Base-by-base conservation (phyloP, 2,888 invertebrate genomes). In the Antitype chi region DNA sequence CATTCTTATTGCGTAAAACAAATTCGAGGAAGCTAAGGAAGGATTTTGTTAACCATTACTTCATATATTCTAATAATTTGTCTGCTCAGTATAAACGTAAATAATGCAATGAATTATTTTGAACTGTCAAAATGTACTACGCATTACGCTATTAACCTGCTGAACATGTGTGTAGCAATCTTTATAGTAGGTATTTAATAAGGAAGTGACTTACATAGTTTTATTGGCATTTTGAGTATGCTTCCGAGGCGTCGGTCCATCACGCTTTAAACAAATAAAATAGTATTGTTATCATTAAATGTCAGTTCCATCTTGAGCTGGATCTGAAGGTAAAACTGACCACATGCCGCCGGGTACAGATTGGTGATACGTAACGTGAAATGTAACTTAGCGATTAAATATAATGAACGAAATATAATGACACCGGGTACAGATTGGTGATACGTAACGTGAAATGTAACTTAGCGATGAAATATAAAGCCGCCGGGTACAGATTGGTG, bases 201-300 rank as follows among this genome's bases (percentile, higher is more conserved):
- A 43, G 5, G 2, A 43, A 57, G 9, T 43, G 0, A 94, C 94
- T 94, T 82, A 95, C 95, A 95, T 53, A 86, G 90, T 78, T 75
- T 88, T 52, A 91, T 91, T 0, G 95, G 94, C n/a, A 93, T 71
- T 78, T 89, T 93, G 15, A 95, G 17, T 20, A 95, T 82, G 69
- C 93, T 94, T 5, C 91, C 84, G 2, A 95, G 74, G 0, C 90
- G 84, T 47, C 90, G 81, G 11, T 93, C 90, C 85, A 92, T 74
- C 82, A 90, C 86, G 11, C 77, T 81, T 67, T 1, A 0, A 47
- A 28, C 3, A 63, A 74, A 73, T 6, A 60, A 64, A 49, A 43
- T 11, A 17, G 2, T 28, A 20, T 9, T 68, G 4, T 32, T n/a
- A 68, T 9, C 1, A 28, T 28, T 67, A 6, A 62, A 4, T 0